Percentiles rank a stretch among this genome's conserved stretches.
These are phyloP conservation scores for Leptinotarsa tumamoca DNA, from an alignment of 2,888 invertebrate genomes.

Conservation along the genomic window DNA sequence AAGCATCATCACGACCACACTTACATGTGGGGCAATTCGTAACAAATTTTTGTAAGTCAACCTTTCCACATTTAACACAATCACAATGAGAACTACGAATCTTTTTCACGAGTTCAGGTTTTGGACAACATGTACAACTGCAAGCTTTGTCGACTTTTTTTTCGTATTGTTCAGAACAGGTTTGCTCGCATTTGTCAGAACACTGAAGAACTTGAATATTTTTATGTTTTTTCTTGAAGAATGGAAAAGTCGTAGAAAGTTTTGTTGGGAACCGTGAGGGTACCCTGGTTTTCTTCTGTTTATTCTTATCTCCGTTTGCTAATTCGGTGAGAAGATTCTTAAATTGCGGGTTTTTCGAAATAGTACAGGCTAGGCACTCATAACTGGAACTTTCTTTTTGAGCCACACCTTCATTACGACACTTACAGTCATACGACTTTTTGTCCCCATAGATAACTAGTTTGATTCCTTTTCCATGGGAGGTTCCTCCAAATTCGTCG, in stretches of 20 bases:
- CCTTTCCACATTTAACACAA: conserved; percentile 17
- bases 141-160: conserved; percentile 13
- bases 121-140: conserved; percentile 6
- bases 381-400: not conserved
- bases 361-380: conserved; percentile 22
- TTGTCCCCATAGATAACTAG: conserved; percentile 21
- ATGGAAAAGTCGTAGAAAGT: conserved; percentile 10
- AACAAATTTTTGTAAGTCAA: conserved; percentile 9
- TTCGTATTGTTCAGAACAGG: not conserved
- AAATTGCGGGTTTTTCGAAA: conserved; percentile 18
- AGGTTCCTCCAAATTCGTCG: conserved; percentile 2
- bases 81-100: not conserved
- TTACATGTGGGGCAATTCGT: not conserved
- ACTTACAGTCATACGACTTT: conserved; percentile 3
- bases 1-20: conserved; percentile 29
- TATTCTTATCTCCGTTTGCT: not conserved
- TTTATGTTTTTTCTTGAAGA: conserved; percentile 24
- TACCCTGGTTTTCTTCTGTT: conserved; percentile 13
- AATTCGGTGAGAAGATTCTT: not conserved
- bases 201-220: not conserved
- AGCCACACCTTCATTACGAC: not conserved
- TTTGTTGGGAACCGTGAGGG: not conserved
- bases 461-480: conserved; percentile 12
- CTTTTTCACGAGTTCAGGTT: not conserved
- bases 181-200: conserved; percentile 24